A percentile compares a stretch with the other conserved stretches of the same genome.
Evolutionary conservation across 64 coral and sea anemone genomes (phyloP).

Genomic region (Montipora sp.): DNA sequence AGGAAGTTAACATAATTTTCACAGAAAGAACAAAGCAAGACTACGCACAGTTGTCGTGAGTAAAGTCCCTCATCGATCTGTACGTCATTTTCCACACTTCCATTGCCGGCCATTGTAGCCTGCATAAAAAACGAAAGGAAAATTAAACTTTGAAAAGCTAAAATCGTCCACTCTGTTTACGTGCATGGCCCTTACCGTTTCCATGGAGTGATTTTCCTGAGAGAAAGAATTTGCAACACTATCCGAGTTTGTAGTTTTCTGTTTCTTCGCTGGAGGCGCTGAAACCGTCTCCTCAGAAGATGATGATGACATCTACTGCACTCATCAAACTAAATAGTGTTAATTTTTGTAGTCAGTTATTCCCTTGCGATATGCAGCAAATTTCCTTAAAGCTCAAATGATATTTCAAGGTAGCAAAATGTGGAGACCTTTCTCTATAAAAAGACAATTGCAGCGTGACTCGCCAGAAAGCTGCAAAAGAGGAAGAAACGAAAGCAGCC

Average conservation of each 20-base stretch:
- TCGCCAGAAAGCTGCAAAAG: neutral
- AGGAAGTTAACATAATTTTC: neutral
- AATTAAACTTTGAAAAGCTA: neutral
- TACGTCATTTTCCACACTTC: slow-evolving; percentile 72
- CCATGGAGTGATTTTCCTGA: slow-evolving; percentile 78
- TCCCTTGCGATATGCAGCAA: neutral
- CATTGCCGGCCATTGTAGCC: slow-evolving; percentile 51
- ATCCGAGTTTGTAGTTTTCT: slow-evolving; percentile 77
- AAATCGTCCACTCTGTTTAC: neutral
- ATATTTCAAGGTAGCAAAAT: neutral
- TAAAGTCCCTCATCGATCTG: slow-evolving; percentile 98
- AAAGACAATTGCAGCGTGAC: neutral
- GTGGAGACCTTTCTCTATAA: neutral
- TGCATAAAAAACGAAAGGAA: neutral
- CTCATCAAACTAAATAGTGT: slow-evolving; percentile 54
- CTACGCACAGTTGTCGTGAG: slow-evolving; percentile 91
- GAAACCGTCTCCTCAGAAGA: slow-evolving; percentile 47
- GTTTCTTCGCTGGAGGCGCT: slow-evolving; percentile 90
- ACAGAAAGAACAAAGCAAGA: neutral
- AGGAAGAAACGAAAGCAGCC: neutral
- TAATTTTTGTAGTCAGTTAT: slow-evolving; percentile 7
- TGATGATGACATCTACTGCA: slow-evolving; percentile 76
- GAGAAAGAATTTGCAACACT: slow-evolving; percentile 65
- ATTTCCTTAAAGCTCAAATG: neutral
- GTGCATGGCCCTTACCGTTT: slow-evolving; percentile 53